A percentile compares a stretch with the other conserved stretches of the same genome.
These are phyloP conservation scores for Tipula vernalis DNA, from an alignment of 2,888 invertebrate genomes.

Conservation along the genomic window DNA sequence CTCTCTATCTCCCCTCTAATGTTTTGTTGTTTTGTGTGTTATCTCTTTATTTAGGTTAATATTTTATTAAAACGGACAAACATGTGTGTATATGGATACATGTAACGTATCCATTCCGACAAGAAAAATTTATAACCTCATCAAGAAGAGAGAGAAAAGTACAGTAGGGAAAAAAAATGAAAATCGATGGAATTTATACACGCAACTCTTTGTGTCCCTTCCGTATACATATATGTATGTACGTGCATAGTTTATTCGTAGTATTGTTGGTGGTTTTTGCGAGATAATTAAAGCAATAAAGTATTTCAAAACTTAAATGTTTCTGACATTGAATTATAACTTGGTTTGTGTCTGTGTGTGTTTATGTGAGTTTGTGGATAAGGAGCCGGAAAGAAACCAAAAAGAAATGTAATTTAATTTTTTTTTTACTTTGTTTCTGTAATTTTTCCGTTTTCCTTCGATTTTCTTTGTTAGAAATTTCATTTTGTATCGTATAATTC, in stretches of 20 bases:
- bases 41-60: background rate
- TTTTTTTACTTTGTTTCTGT: background rate
- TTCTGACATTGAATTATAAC: background rate
- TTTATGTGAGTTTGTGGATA: background rate
- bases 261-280: background rate
- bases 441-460: background rate
- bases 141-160: background rate
- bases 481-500: background rate
- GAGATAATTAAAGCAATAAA: background rate
- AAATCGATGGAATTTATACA: background rate
- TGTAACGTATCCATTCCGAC: background rate
- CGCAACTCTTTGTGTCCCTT: background rate
- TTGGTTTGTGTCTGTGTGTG: background rate
- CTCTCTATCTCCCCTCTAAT: background rate
- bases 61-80: background rate
- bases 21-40: background rate
- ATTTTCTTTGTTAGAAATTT: background rate
- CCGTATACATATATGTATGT: background rate
- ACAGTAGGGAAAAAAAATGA: background rate
- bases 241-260: background rate
- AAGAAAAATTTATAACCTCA: background rate
- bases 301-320: background rate
- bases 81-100: background rate
- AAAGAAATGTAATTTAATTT: background rate
- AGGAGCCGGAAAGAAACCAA: background rate